Conservation (phyloP, 2,113 vertebrate genomes). For the Polypterus senegalus region DNA sequence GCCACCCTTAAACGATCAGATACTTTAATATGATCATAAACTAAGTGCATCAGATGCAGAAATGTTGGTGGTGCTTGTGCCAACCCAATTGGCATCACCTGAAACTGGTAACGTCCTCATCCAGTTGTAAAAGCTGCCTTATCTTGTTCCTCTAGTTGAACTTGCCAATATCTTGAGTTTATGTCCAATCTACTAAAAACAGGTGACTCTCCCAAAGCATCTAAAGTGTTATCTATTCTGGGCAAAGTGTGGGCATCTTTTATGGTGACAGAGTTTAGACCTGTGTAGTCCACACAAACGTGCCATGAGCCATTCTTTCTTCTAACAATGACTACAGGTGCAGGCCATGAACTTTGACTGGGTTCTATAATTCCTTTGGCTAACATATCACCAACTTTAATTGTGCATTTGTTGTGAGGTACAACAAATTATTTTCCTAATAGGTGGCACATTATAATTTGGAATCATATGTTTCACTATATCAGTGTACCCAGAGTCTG, state of each 20-base stretch:
- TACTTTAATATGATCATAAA: background rate
- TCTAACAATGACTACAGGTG: background rate
- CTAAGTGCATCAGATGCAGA: constrained; percentile 14
- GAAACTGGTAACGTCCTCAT: constrained; percentile 6
- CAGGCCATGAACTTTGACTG: background rate
- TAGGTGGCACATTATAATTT: background rate
- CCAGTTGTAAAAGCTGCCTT: constrained; percentile 14
- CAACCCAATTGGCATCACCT: constrained; percentile 14
- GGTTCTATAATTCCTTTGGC: background rate
- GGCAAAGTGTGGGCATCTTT: constrained; percentile 3
- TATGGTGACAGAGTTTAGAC: constrained; percentile 14
- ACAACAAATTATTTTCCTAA: background rate
- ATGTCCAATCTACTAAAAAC: constrained; percentile 15
- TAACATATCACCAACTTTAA: background rate
- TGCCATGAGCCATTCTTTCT: background rate
- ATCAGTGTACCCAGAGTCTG: background rate
- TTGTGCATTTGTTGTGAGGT: no score
- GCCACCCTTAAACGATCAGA: no score
- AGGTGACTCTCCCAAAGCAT: constrained; percentile 10
- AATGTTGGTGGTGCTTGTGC: constrained; percentile 12
- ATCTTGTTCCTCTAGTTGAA: constrained; percentile 15
- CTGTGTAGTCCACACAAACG: background rate
- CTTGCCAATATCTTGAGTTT: constrained; percentile 15
- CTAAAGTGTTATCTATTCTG: constrained; percentile 10
- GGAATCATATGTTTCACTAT: background rate